Base-by-base conservation (phyloP, 2,113 vertebrate species). In the Xiphophorus couchianus region DNA sequence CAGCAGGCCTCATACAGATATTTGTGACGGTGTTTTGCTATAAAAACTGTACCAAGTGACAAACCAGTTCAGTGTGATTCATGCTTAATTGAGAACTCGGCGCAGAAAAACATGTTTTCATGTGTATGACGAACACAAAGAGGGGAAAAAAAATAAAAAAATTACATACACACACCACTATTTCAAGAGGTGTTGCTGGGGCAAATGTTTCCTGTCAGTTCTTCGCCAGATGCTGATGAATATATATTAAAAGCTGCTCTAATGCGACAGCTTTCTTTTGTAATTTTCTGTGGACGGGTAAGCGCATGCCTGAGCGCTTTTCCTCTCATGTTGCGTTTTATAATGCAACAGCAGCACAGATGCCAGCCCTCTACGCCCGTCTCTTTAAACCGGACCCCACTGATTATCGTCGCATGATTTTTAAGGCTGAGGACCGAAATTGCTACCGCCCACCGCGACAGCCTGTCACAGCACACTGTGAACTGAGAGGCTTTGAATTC, bases 371-470 rank as follows among this genome's bases (percentile, higher is more conserved):
- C 65, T 65, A 13, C 30, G 28, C 39, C 48, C 25, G 1, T 14
- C 74, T 66, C 77, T 86, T 81, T 81, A 71, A 85, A 79, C 78
- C 31, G 74, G 84, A 86, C 85, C 85, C 84, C 39, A 78, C 86
- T 89, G 83, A 87, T 85, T 77, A 83, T 71, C 76, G n/a, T 86
- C 73, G 62, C 89, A 86, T 85, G 83, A 82, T 86, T 83, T 37
- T 88, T 80, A 81, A 74, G 74, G 84, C 77, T 84, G 86, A 80
- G 73, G 69, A 69, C 85, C 70, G 62, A 88, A 91, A 88, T 82
- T 78, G 83, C 89, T 76, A 37, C 90, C 89, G 71, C 91, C 91
- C 86, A 90, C 89, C 44, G 22, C 25, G 78, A 81, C 86, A 89
- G 90, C 89, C 90, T 88, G 88, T 90, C 84, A 54, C 73, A 74